phyloP scores from a whole-genome alignment of 2,888 invertebrate species.

The Dendrolimus houi region DNA sequence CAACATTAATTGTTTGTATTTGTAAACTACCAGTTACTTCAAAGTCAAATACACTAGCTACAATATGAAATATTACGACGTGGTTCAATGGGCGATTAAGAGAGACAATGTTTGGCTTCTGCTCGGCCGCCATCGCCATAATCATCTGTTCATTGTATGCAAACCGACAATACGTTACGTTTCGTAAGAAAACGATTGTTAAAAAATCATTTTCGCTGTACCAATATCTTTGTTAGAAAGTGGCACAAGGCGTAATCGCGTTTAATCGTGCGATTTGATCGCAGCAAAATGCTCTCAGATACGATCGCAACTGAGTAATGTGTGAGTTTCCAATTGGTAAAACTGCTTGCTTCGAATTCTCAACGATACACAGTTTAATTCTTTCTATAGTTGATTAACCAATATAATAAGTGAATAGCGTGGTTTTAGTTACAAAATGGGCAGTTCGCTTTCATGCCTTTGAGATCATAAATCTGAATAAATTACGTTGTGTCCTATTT shows the following conservation, averaged over 20 bases:
- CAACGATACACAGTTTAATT: not conserved
- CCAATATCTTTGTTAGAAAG: not conserved
- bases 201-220: not conserved
- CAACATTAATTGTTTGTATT: too few species aligned
- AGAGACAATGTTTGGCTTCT: not conserved
- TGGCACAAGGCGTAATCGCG: not conserved
- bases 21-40: too few species aligned
- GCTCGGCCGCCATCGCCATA: not conserved
- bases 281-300: not conserved
- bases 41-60: too few species aligned
- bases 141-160: not conserved
- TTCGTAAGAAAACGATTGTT: not conserved
- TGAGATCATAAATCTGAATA: too few species aligned
- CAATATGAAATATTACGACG: not conserved
- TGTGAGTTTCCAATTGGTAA: not conserved
- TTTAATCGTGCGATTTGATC: not conserved
- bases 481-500: too few species aligned
- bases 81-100: not conserved
- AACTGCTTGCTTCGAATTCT: not conserved
- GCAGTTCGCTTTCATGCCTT: not conserved
- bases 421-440: too few species aligned
- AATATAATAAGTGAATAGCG: not conserved
- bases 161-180: not conserved
- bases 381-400: not conserved
- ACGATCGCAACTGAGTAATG: not conserved